Evolutionary conservation across 2,888 invertebrate species (phyloP).

Genomic region (Margaritifera margaritifera): DNA sequence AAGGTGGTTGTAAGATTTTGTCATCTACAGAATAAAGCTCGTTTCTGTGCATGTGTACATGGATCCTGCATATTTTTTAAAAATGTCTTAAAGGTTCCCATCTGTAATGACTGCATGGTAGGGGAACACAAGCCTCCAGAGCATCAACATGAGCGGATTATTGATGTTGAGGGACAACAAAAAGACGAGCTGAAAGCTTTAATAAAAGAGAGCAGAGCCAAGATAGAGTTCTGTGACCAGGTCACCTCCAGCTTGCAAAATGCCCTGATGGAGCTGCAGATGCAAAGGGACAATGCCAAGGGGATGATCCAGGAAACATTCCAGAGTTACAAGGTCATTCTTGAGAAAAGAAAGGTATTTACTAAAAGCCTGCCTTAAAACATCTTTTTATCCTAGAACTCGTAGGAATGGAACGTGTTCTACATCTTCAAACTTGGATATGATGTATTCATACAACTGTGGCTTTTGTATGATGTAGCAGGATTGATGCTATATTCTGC

Average conservation of each 20-base stretch:
- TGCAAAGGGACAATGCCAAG: conserved; percentile 89
- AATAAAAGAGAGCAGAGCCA: conserved; percentile 83
- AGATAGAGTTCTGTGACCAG: conserved; percentile 84
- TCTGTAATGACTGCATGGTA: conserved; percentile 90
- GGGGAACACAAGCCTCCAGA: conserved; percentile 86
- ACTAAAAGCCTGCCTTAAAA: background rate
- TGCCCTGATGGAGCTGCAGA: conserved; percentile 88
- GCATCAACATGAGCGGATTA: conserved; percentile 88
- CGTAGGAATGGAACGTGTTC: too few relatives aligned
- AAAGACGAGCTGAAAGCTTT: conserved; percentile 85
- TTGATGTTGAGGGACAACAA: conserved; percentile 85
- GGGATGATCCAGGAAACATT: conserved; percentile 79
- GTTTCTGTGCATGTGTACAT: too few relatives aligned
- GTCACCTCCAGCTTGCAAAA: conserved; percentile 84
- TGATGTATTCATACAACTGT: background rate
- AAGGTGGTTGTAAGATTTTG: too few relatives aligned
- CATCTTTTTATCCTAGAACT: too few relatives aligned
- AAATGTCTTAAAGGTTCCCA: conserved; percentile 79
- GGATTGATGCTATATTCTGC: background rate
- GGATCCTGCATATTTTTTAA: too few relatives aligned
- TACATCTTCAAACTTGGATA: background rate
- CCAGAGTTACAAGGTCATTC: conserved; percentile 79
- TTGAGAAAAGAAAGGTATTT: conserved; percentile 80
- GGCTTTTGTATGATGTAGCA: background rate
- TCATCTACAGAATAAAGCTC: too few relatives aligned